These are phyloP conservation scores for Microtus richardsoni DNA, from an alignment of 2,113 vertebrate genomes.

Conservation along the genomic window DNA sequence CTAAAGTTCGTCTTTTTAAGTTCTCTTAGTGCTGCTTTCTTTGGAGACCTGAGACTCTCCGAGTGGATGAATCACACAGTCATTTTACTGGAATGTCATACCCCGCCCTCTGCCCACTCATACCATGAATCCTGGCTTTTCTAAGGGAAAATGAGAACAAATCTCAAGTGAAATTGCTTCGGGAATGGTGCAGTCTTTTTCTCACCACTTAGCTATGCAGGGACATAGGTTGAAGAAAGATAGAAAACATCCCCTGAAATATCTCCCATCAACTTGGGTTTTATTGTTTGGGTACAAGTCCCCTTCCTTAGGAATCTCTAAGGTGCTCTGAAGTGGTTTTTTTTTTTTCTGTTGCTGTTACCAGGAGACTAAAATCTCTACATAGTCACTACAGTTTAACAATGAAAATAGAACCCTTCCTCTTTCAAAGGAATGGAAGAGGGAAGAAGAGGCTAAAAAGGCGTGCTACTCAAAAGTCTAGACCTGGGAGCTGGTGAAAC, in stretches of 20 bases:
- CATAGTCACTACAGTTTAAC: slow-evolving; percentile 26
- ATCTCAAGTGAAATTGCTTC: slow-evolving; percentile 38
- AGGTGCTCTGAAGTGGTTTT: slow-evolving; percentile 28
- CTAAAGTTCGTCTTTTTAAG: neutral
- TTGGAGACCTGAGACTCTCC: neutral
- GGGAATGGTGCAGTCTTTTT: neutral
- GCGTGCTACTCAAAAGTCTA: neutral
- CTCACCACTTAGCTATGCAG: neutral
- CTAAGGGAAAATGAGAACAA: slow-evolving; percentile 49
- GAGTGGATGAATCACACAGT: neutral
- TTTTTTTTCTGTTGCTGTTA: slow-evolving; percentile 55
- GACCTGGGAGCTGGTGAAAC: neutral
- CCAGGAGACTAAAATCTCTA: slow-evolving; percentile 35
- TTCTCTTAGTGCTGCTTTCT: neutral
- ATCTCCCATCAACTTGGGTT: neutral
- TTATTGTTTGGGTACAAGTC: slow-evolving; percentile 25
- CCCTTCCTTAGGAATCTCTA: neutral
- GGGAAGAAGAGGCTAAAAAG: neutral
- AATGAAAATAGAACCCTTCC: slow-evolving; percentile 34
- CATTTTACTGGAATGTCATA: neutral
- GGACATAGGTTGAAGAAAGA: neutral
- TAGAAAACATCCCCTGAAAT: neutral
- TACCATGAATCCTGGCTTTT: neutral
- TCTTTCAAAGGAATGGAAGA: neutral
- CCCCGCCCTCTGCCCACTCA: fast-evolving